These are phyloP conservation scores for Serinus canaria DNA, from an alignment of 2,113 vertebrate genomes.

Conservation along the genomic window DNA sequence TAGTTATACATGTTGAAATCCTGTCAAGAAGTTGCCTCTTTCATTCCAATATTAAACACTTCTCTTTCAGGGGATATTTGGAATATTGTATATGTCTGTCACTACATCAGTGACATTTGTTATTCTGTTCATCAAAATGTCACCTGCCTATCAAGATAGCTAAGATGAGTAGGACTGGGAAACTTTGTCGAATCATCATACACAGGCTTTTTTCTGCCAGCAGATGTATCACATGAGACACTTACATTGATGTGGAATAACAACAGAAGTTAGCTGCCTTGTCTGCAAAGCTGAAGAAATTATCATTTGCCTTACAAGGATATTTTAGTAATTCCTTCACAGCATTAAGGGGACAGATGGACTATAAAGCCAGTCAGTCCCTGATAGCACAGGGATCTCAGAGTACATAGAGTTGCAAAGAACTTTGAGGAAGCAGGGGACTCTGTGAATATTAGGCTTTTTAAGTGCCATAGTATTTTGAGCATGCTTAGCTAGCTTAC, in stretches of 20 bases:
- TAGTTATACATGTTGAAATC: not conserved
- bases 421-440: not conserved
- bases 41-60: not conserved
- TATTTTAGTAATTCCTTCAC: not conserved
- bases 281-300: not conserved
- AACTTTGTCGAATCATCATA: not conserved
- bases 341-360: not conserved
- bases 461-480: not conserved
- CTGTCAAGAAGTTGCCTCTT: slow-evolving; percentile 14
- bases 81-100: slow-evolving; percentile 28
- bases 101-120: slow-evolving; percentile 39
- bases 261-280: not conserved
- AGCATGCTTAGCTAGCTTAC: not conserved
- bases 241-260: not conserved
- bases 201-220: slow-evolving; percentile 10
- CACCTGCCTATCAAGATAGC: slow-evolving; percentile 44
- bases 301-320: not conserved
- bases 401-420: not conserved
- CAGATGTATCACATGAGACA: not conserved
- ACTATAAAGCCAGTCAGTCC: not conserved
- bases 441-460: not conserved
- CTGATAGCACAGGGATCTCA: not conserved
- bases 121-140: slow-evolving; percentile 38
- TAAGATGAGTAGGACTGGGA: not conserved
- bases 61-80: slow-evolving; percentile 24